These are phyloP conservation scores for Solen grandis DNA, from an alignment of 1,140 invertebrate species.

Conservation along the genomic window DNA sequence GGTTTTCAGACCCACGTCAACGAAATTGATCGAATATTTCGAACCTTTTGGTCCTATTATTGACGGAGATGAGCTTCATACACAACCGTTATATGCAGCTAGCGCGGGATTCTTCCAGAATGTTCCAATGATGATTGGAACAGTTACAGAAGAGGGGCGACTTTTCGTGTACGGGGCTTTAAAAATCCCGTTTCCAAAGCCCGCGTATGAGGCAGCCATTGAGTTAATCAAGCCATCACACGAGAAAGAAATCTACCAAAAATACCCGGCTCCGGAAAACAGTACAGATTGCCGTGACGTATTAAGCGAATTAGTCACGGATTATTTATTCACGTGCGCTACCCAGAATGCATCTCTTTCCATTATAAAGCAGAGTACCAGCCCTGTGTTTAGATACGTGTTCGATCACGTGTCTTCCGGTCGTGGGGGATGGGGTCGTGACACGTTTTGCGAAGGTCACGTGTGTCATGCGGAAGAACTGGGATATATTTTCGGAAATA, in stretches of 20 bases:
- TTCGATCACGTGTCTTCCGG: slow-evolving; percentile 72
- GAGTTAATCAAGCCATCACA: slow-evolving; percentile 5
- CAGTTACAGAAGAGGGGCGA: slow-evolving; percentile 59
- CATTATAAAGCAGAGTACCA: slow-evolving; percentile 43
- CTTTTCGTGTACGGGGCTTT: slow-evolving; percentile 64
- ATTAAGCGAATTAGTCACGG: slow-evolving; percentile 53
- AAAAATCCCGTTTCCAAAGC: slow-evolving; percentile 19
- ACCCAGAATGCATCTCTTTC: slow-evolving; percentile 49
- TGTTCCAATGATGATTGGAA: slow-evolving; percentile 64
- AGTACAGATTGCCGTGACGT: slow-evolving; percentile 52
- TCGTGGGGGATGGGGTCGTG: slow-evolving; percentile 66
- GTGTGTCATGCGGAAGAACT: slow-evolving; percentile 76
- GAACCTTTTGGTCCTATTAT: slow-evolving; percentile 65
- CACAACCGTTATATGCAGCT: slow-evolving; percentile 41
- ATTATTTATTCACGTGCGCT: slow-evolving; percentile 62
- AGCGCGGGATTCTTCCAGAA: slow-evolving; percentile 47
- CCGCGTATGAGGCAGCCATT: slow-evolving; percentile 13
- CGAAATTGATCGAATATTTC: slow-evolving; percentile 62
- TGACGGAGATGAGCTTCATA: slow-evolving; percentile 51
- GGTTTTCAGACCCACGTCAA: slow-evolving; percentile 49
- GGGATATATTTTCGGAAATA: slow-evolving; percentile 70
- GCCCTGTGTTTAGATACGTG: slow-evolving; percentile 62
- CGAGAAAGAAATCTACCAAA: slow-evolving; percentile 10
- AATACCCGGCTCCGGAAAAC: slow-evolving; percentile 55
- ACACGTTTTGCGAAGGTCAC: slow-evolving; percentile 67